These are phyloP conservation scores for Sesia apiformis DNA, from an alignment of 2,888 invertebrate genomes.

Conservation along the genomic window DNA sequence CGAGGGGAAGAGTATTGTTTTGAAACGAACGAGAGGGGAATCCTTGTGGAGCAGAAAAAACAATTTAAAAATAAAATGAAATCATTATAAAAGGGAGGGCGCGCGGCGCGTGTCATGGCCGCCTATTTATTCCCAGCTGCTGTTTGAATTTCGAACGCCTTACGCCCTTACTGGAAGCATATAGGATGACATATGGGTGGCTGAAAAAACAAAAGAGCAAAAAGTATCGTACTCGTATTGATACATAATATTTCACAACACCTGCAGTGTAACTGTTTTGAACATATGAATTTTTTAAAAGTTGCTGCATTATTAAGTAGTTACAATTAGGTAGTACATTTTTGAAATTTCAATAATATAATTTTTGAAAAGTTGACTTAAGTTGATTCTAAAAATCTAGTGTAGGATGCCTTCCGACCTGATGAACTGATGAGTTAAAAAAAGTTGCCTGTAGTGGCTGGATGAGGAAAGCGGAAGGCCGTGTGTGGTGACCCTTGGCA, in stretches of 20 bases:
- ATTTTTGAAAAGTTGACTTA: too few relatives aligned
- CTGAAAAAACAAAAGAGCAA: not conserved
- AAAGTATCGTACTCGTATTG: not conserved
- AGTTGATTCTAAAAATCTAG: too few relatives aligned
- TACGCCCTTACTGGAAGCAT: constrained; percentile 20
- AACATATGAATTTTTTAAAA: too few relatives aligned
- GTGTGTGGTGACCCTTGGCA: too few relatives aligned
- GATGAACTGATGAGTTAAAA: too few relatives aligned
- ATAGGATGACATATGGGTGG: constrained; percentile 45
- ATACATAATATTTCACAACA: not conserved
- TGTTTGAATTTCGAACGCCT: constrained; percentile 51
- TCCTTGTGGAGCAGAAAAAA: constrained; percentile 67
- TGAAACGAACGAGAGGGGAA: constrained; percentile 58
- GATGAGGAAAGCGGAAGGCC: too few relatives aligned
- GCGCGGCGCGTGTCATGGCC: constrained; percentile 61
- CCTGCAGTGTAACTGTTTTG: not conserved
- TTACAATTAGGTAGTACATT: too few relatives aligned
- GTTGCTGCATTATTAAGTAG: too few relatives aligned
- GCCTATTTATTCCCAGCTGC: constrained; percentile 71
- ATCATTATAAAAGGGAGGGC: constrained; percentile 70
- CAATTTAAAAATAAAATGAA: constrained; percentile 75
- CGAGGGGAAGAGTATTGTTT: constrained; percentile 48
- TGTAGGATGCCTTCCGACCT: too few relatives aligned
- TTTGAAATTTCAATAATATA: too few relatives aligned
- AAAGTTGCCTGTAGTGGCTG: too few relatives aligned